These are phyloP conservation scores for Synodontis membranacea DNA, from an alignment of 2,113 vertebrate species.

Conservation along the genomic window DNA sequence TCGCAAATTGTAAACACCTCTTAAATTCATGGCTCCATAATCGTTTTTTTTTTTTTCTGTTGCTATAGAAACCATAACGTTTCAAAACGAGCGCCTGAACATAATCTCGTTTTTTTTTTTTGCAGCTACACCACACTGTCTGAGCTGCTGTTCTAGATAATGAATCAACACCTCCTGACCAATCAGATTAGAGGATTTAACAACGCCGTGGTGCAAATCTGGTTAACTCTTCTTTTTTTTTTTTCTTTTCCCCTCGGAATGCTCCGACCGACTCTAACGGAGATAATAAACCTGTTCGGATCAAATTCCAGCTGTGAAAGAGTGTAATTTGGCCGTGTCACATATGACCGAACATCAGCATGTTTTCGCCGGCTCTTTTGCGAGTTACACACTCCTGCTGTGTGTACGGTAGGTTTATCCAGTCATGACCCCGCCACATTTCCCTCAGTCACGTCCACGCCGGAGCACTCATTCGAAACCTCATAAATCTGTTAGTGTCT, in stretches of 20 bases:
- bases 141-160: neutral
- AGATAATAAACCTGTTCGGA: neutral
- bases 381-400: neutral
- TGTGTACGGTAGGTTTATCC: constrained; percentile 4
- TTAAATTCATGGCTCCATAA: too few species aligned
- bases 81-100: neutral
- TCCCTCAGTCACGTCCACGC: constrained; percentile 13
- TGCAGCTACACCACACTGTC: neutral
- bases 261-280: neutral
- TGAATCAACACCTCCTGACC: neutral
- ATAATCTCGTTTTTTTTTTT: neutral
- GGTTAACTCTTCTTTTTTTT: neutral
- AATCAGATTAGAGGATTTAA: constrained; percentile 1
- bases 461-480: constrained; percentile 9
- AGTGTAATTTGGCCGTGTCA: neutral
- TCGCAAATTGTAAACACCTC: neutral
- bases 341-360: neutral
- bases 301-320: neutral
- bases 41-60: too few species aligned
- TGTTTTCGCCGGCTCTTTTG: neutral
- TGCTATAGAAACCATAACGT: neutral
- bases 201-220: neutral
- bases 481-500: constrained; percentile 29
- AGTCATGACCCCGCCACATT: neutral
- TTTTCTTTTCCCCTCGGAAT: neutral